phyloP scores from a whole-genome alignment of 1,140 invertebrate genomes.

The Gryon sp. region DNA sequence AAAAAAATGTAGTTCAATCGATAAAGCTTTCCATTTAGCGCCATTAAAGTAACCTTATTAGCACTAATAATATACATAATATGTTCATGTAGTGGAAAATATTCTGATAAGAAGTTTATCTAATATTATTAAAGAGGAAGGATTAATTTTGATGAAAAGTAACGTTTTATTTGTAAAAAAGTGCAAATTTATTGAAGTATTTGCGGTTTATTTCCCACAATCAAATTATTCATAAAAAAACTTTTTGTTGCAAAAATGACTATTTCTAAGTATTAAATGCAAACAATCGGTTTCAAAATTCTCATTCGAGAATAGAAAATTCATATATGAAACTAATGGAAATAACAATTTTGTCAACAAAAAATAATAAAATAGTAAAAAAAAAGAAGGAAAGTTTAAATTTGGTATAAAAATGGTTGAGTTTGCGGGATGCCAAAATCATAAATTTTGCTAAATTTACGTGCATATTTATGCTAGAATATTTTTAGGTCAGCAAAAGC shows the following conservation, averaged over 20 bases:
- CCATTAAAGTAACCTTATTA: background rate
- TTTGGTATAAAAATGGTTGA: conserved; percentile 7
- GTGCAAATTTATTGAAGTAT: too few species aligned
- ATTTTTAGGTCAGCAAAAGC: conserved; percentile 22
- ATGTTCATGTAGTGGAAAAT: background rate
- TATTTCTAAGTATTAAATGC: too few species aligned
- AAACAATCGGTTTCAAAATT: too few species aligned
- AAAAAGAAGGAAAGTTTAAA: too few species aligned
- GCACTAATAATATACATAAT: background rate
- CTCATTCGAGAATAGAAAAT: too few species aligned
- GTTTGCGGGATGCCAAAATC: background rate
- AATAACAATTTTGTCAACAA: conserved; percentile 22
- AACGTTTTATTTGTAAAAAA: too few species aligned
- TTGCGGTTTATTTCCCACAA: too few species aligned
- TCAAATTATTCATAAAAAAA: too few species aligned
- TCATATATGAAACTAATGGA: conserved; percentile 3
- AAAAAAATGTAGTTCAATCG: conserved; percentile 9
- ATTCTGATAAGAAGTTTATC: background rate
- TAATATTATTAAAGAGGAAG: background rate
- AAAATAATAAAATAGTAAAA: too few species aligned
- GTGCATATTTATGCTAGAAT: conserved; percentile 16
- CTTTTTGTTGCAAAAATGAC: too few species aligned
- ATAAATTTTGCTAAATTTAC: conserved; percentile 27
- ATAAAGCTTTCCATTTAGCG: background rate
- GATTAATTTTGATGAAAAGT: too few species aligned